phyloP scores from a whole-genome alignment of 2,888 invertebrate species.

The Athripsodes cinereus region DNA sequence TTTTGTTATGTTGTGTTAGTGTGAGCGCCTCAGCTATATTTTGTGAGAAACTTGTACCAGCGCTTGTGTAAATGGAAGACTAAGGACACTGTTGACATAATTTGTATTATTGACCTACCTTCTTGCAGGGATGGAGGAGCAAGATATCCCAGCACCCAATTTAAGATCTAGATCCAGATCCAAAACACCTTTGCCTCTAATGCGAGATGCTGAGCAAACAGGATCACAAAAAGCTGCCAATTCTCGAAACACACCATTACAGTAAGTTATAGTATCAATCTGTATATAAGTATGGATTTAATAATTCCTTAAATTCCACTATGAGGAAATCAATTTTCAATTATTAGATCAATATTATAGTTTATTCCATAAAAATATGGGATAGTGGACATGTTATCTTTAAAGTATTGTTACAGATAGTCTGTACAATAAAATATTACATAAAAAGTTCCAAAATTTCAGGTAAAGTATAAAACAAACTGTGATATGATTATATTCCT shows the following conservation, averaged over 20 bases:
- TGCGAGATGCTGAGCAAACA: conserved; percentile 52
- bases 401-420: no score
- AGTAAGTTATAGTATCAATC: conserved; percentile 47
- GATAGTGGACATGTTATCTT: no score
- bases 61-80: not conserved
- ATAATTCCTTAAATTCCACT: no score
- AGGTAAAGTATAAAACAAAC: no score
- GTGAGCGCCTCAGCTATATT: not conserved
- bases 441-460: no score
- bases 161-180: conserved; percentile 65
- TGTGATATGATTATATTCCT: no score
- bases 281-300: no score
- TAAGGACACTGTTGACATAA: conserved; percentile 11
- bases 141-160: conserved; percentile 37
- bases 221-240: conserved; percentile 46
- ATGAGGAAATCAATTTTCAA: no score
- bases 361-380: no score
- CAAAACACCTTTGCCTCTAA: conserved; percentile 60
- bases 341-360: no score
- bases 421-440: no score
- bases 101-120: conserved; percentile 13
- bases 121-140: conserved; percentile 10
- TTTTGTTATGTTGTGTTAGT: conserved; percentile 22
- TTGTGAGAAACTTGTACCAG: not conserved
- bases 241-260: conserved; percentile 45